These are phyloP conservation scores for Perca schrenkii DNA, from an alignment of 2,113 vertebrate species.

Conservation along the genomic window DNA sequence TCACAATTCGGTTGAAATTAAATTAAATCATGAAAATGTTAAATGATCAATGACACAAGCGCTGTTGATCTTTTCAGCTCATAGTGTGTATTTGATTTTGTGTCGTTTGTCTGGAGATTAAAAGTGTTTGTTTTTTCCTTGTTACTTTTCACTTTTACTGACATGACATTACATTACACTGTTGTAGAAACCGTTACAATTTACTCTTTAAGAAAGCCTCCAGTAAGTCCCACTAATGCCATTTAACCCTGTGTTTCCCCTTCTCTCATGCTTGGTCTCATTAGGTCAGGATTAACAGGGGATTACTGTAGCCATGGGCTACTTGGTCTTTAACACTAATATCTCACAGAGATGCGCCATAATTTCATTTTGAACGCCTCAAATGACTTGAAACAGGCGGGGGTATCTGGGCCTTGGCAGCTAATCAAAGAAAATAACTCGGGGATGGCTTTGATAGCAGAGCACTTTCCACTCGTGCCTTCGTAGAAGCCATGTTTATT, in stretches of 20 bases:
- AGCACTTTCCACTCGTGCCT: slow-evolving; percentile 70
- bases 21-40: not conserved
- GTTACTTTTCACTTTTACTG: slow-evolving; percentile 16
- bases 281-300: slow-evolving; percentile 82
- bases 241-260: slow-evolving; percentile 74
- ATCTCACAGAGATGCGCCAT: slow-evolving; percentile 75
- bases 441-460: slow-evolving; percentile 73
- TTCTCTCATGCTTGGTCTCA: slow-evolving; percentile 73
- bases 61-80: slow-evolving; percentile 25
- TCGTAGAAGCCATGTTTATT: slow-evolving; percentile 77
- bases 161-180: slow-evolving; percentile 28
- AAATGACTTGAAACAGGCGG: slow-evolving; percentile 77
- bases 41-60: slow-evolving; percentile 1
- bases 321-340: slow-evolving; percentile 80
- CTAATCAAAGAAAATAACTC: slow-evolving; percentile 83
- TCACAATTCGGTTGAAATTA: not conserved
- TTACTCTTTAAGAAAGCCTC: slow-evolving; percentile 48
- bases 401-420: slow-evolving; percentile 80
- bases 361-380: slow-evolving; percentile 82
- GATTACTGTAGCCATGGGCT: slow-evolving; percentile 79
- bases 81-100: slow-evolving; percentile 1
- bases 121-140: slow-evolving; percentile 16
- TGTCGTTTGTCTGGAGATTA: not conserved
- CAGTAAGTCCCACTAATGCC: slow-evolving; percentile 70
- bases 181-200: slow-evolving; percentile 48